Conservation (phyloP, 2,113 vertebrate species). For the Charadrius vociferus region DNA sequence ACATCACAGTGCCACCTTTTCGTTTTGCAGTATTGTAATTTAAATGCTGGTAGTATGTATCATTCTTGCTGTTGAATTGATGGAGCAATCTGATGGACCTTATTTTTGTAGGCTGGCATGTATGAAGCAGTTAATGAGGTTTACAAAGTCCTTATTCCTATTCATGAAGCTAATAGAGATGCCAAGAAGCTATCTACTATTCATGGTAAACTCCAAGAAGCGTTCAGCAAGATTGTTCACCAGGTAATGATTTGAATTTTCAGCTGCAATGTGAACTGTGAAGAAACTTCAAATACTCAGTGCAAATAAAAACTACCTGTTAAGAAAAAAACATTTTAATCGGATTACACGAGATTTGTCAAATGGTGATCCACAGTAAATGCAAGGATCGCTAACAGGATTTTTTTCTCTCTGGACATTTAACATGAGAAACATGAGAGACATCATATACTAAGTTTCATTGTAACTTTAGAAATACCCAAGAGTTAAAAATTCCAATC, state of each 20-base stretch:
- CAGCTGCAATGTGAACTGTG: neutral
- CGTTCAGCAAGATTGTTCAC: constrained; percentile 98
- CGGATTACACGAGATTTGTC: neutral
- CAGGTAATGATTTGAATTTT: constrained; percentile 86
- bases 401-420: neutral
- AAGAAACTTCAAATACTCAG: neutral
- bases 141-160: constrained; percentile 98
- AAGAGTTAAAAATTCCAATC: neutral
- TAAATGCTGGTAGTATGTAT: neutral
- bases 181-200: constrained; percentile 96
- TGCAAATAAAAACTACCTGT: neutral
- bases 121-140: constrained; percentile 98
- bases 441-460: neutral
- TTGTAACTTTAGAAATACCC: neutral
- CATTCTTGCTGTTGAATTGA: neutral
- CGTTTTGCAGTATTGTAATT: neutral
- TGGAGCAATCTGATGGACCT: constrained; percentile 5
- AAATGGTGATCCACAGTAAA: neutral
- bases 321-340: neutral
- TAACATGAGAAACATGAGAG: neutral
- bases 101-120: constrained; percentile 90
- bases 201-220: constrained; percentile 99
- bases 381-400: neutral
- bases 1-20: neutral
- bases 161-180: constrained; percentile 98